Evolutionary conservation across 2,797 vertebrate genomes (phyloP).

Genomic region (Sebastolobus alascanus): DNA sequence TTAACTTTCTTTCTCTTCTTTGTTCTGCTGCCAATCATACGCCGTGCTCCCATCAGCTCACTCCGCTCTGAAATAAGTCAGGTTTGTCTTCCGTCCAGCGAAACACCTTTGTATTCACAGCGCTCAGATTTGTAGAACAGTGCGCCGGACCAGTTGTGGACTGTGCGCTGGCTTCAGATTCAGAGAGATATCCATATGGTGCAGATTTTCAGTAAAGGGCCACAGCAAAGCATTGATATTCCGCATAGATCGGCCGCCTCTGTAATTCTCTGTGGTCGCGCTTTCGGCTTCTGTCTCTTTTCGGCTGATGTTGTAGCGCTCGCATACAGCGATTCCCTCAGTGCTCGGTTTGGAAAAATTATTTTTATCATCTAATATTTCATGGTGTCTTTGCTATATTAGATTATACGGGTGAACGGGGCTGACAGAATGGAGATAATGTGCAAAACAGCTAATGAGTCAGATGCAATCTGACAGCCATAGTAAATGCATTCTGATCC

Average conservation of each 20-base stretch:
- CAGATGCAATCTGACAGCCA: conserved; percentile 53
- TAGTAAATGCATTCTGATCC: conserved; percentile 39
- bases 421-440: conserved; percentile 52
- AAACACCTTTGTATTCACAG: conserved; percentile 58
- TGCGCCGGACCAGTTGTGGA: conserved; percentile 36
- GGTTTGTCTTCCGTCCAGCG: conserved; percentile 43
- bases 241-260: conserved; percentile 25
- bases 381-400: conserved; percentile 45
- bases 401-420: conserved; percentile 64
- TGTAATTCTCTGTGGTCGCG: conserved; percentile 19
- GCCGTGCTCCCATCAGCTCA: conserved; percentile 45
- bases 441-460: conserved; percentile 51
- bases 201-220: conserved; percentile 43
- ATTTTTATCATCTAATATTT: conserved; percentile 61
- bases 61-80: conserved; percentile 50
- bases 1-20: conserved; percentile 51
- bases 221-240: conserved; percentile 55
- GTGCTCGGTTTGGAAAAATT: conserved; percentile 31
- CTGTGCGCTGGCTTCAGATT: conserved; percentile 48
- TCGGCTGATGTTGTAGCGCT: conserved; percentile 14
- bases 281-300: conserved; percentile 10
- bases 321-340: background rate
- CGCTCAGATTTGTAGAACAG: conserved; percentile 53
- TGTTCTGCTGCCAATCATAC: conserved; percentile 68
- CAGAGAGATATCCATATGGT: conserved; percentile 55